phyloP scores from a whole-genome alignment of 2,797 vertebrate genomes.

The Molothrus aeneus region DNA sequence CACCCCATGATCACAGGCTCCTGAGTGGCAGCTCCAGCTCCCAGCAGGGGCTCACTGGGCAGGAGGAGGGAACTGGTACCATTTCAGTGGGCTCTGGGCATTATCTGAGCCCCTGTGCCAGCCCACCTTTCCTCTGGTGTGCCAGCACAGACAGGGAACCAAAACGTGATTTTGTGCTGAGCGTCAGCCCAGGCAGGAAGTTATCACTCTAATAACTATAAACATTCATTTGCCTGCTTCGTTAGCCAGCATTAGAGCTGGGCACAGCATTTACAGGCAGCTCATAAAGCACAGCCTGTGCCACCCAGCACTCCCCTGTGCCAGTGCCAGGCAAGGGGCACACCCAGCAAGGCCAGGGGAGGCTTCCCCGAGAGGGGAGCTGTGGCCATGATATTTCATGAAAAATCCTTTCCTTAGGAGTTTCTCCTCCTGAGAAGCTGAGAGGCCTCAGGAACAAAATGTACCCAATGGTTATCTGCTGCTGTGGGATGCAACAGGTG shows the following conservation, averaged over 20 bases:
- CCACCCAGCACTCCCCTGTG: neutral
- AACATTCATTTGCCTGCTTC: conserved; percentile 66
- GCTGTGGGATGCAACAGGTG: no score
- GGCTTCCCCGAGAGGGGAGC: neutral
- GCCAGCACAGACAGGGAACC: neutral
- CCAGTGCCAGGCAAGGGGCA: accelerated
- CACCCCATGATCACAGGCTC: accelerated
- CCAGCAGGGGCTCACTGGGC: neutral
- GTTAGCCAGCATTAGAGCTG: conserved; percentile 58
- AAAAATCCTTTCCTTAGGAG: no score
- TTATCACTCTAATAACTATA: conserved; percentile 59
- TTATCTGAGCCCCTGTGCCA: accelerated
- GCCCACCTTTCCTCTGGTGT: neutral
- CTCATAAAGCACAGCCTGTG: neutral
- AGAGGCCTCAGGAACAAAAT: no score
- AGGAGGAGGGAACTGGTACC: accelerated
- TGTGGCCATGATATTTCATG: no score
- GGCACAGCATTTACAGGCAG: conserved; percentile 7
- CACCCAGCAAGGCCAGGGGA: neutral
- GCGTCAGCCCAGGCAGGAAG: conserved; percentile 2
- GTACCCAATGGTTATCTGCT: no score
- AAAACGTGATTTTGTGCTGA: neutral
- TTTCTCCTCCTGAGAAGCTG: no score
- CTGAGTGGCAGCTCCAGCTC: neutral
- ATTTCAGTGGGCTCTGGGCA: neutral